These are phyloP conservation scores for Theocolax elegans DNA, from an alignment of 1,140 invertebrate species.

Conservation along the genomic window DNA sequence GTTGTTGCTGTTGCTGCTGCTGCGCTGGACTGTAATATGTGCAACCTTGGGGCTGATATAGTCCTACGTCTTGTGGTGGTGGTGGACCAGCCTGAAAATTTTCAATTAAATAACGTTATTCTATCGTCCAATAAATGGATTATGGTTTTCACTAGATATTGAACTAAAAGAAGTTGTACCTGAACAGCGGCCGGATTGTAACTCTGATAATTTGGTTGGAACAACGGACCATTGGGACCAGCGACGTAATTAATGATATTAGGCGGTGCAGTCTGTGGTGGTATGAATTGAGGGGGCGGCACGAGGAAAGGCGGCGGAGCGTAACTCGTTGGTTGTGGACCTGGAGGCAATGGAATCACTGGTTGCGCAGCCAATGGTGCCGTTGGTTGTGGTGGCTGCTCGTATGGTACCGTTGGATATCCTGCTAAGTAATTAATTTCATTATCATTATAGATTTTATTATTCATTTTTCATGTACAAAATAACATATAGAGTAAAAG, in stretches of 20 bases:
- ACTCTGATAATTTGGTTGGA: conserved; percentile 63
- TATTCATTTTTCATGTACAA: too few relatives aligned
- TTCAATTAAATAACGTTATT: not conserved
- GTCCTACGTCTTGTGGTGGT: conserved; percentile 66
- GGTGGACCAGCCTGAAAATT: conserved; percentile 55
- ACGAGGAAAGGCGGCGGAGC: conserved; percentile 63
- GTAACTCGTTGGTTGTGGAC: conserved; percentile 61
- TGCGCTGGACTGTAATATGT: conserved; percentile 69
- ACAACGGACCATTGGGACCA: conserved; percentile 61
- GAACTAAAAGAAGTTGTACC: conserved; percentile 33
- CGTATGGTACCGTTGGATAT: conserved; percentile 59
- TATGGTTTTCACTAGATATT: not conserved
- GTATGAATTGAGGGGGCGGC: conserved; percentile 63
- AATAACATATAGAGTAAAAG: too few relatives aligned
- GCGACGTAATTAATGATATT: conserved; percentile 65
- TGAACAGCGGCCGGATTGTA: conserved; percentile 60
- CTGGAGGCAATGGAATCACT: conserved; percentile 53
- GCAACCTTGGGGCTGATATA: conserved; percentile 70
- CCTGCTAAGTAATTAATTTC: too few relatives aligned
- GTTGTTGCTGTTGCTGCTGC: conserved; percentile 66
- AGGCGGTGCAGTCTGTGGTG: conserved; percentile 63
- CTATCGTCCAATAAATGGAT: not conserved
- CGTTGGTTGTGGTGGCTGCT: conserved; percentile 55
- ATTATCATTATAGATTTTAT: too few relatives aligned
- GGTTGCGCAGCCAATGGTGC: conserved; percentile 56